These are phyloP conservation scores for Erebia aethiops DNA, from an alignment of 2,888 invertebrate genomes.

Conservation along the genomic window DNA sequence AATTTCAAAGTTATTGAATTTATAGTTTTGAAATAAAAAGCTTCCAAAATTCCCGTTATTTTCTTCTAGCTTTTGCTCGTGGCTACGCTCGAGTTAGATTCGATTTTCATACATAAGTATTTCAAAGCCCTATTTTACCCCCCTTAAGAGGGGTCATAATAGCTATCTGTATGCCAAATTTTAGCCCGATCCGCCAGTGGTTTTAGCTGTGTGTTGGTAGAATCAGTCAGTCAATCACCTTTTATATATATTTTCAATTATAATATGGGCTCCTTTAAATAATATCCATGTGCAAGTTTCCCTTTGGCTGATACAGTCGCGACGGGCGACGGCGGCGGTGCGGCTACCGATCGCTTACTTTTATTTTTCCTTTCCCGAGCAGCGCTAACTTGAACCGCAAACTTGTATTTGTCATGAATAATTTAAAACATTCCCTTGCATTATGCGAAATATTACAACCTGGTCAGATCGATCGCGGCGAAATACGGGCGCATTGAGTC, in stretches of 20 bases:
- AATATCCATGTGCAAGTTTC: neutral
- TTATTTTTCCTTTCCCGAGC: slow-evolving; percentile 59
- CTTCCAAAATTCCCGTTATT: no score
- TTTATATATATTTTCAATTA: neutral
- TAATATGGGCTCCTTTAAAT: neutral
- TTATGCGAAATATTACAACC: slow-evolving; percentile 59
- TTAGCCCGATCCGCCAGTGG: no score
- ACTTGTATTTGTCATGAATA: slow-evolving; percentile 75
- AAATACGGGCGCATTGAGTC: slow-evolving; percentile 29
- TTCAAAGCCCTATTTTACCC: no score
- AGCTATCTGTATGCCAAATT: no score
- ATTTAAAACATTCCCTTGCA: slow-evolving; percentile 65
- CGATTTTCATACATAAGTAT: no score
- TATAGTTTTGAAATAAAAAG: no score
- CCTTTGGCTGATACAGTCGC: slow-evolving; percentile 43
- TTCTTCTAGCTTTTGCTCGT: no score
- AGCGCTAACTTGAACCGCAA: slow-evolving; percentile 55
- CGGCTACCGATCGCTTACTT: slow-evolving; percentile 45
- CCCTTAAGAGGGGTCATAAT: no score
- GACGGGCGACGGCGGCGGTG: slow-evolving; percentile 35
- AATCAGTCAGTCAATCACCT: neutral
- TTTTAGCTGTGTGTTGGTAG: no score
- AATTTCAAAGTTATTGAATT: no score
- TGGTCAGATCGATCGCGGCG: slow-evolving; percentile 35
- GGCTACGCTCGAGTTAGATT: no score